Base-by-base conservation (phyloP, 2,888 invertebrate genomes). In the Drosophila neutralis region DNA sequence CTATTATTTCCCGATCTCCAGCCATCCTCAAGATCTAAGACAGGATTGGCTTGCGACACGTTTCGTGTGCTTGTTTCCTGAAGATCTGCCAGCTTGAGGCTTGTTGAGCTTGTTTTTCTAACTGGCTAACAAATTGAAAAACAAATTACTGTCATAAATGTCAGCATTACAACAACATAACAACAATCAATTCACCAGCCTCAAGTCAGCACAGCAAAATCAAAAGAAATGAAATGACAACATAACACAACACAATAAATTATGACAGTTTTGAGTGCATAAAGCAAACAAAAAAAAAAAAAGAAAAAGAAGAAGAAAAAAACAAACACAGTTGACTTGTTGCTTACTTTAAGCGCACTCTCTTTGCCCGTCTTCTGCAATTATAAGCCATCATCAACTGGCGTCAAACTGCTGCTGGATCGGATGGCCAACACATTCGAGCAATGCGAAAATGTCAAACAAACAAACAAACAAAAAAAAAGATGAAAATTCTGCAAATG, bases 121-220 rank as follows among this genome's bases (percentile, higher is more conserved):
- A 68, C 72, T 76, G 61, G 75, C 74, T 82, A 70, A 89, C 87
- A 85, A 89, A 89, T 85, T 85, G 78, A 73, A 85, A 89, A 89
- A 87, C 85, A 85, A 85, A 85, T 85, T 85, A 85, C 85, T 89
- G 89, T 85, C 85, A 85, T 85, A 85, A 87, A 84, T 73, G 85
- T 89, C 85, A 89, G 74, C 88, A 89, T 84, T 85, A 82, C 85
- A 80, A 87, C 82, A 80, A 85, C 76, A 69, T 74, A 82, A 82
- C 88, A 80, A 76, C 85, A 84, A 87, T 89, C 85, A 82, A 85
- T 89, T 84, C 89, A 84, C 79, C 88, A 89, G 83, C 78, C 72
- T 81, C 77, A 82, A 82, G 85, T 87, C 82, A 81, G 56, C 40
- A 66, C 56, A 61, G 69, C 58, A 87, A 67, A 72, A 75, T 59